Evolutionary conservation across 2,113 vertebrate genomes (phyloP).

Genomic region (Nansenia antarctica): DNA sequence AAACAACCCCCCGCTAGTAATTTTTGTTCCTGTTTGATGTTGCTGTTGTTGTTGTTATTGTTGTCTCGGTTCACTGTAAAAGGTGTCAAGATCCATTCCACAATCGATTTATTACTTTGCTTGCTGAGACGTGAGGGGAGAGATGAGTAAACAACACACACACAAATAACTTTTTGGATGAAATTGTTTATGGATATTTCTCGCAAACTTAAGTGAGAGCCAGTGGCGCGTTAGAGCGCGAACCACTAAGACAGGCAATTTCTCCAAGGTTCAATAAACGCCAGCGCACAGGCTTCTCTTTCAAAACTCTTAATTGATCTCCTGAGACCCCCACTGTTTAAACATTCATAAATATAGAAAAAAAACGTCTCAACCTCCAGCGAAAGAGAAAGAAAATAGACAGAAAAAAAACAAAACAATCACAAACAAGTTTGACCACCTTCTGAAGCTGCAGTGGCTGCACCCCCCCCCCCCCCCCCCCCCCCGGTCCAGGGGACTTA

Average conservation of each 20-base stretch:
- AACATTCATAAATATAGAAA: constrained; percentile 66
- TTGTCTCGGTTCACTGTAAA: constrained; percentile 11
- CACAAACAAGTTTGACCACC: constrained; percentile 20
- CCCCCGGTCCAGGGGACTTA: constrained; percentile 17
- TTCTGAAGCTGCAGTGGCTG: constrained; percentile 25
- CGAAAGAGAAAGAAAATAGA: constrained; percentile 16
- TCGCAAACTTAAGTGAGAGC: constrained; percentile 64
- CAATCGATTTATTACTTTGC: constrained; percentile 46
- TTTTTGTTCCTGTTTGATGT: background rate
- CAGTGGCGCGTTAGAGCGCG: constrained; percentile 53
- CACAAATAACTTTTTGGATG: constrained; percentile 26
- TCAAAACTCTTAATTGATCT: constrained; percentile 78
- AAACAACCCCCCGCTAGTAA: background rate
- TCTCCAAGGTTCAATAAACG: constrained; percentile 49
- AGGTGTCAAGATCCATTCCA: constrained; percentile 22
- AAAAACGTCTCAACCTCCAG: constrained; percentile 55
- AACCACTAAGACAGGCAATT: constrained; percentile 70
- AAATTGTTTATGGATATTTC: constrained; percentile 62
- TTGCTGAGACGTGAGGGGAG: background rate
- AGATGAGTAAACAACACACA: background rate
- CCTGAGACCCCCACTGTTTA: constrained; percentile 62
- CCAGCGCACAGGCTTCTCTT: constrained; percentile 49
- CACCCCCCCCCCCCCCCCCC: constrained; percentile 2
- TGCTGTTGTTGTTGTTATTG: constrained; percentile 6
- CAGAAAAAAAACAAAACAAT: constrained; percentile 23